A percentile compares a stretch with the other conserved stretches of the same genome.
Evolutionary conservation across 1,140 invertebrate genomes (phyloP).

Genomic region (Chrysopa pallens): DNA sequence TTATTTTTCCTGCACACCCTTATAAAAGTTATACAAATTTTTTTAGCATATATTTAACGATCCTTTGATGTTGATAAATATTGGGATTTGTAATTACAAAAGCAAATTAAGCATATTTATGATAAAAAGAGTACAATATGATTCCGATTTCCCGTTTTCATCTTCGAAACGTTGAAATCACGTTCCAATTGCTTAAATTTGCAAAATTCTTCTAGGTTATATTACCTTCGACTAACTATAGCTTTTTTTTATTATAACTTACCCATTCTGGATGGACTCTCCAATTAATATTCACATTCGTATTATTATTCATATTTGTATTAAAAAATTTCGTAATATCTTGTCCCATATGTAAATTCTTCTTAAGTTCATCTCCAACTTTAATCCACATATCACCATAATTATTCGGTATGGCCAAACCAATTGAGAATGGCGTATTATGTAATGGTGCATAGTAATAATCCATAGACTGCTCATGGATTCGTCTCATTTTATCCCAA

Average conservation of each 20-base stretch:
- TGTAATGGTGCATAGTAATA: conserved; percentile 68
- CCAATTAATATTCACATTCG: conserved; percentile 34
- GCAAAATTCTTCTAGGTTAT: too few relatives aligned
- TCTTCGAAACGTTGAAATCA: too few relatives aligned
- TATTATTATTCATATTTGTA: conserved; percentile 19
- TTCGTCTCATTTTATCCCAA: conserved; percentile 65
- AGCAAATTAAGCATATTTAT: too few relatives aligned
- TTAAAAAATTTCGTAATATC: conserved; percentile 46
- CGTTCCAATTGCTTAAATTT: too few relatives aligned
- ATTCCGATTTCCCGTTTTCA: too few relatives aligned
- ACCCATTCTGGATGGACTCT: conserved; percentile 76
- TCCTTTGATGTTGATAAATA: too few relatives aligned
- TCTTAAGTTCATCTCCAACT: conserved; percentile 47
- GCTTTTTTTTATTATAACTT: conserved; percentile 6
- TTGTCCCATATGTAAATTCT: conserved; percentile 40
- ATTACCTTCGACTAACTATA: conserved; percentile 1
- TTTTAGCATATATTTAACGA: too few relatives aligned
- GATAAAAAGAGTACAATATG: too few relatives aligned
- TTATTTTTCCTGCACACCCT: too few relatives aligned
- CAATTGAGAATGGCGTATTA: conserved; percentile 73
- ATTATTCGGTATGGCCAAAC: conserved; percentile 55
- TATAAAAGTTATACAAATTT: too few relatives aligned
- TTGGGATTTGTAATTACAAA: too few relatives aligned
- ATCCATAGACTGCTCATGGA: conserved; percentile 58
- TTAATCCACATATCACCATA: conserved; percentile 63